These are phyloP conservation scores for Cepphus grylle DNA, from an alignment of 2,113 vertebrate species.

Conservation along the genomic window DNA sequence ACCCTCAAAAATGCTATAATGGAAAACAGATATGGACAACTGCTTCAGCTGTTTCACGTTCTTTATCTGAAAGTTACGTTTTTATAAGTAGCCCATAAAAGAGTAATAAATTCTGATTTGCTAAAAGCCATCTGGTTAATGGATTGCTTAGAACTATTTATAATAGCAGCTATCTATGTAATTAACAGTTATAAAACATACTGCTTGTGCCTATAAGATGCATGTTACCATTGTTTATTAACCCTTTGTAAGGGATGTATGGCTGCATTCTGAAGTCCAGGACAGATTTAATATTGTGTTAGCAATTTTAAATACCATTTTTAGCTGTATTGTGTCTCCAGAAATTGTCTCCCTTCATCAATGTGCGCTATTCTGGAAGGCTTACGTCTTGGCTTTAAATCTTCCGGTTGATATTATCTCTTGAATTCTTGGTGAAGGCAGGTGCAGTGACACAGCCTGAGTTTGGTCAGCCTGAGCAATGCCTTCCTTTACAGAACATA, in stretches of 20 bases:
- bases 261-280: neutral
- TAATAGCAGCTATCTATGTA: conserved; percentile 27
- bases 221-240: neutral
- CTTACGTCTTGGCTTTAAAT: neutral
- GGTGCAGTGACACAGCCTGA: neutral
- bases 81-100: conserved; percentile 40
- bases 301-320: neutral
- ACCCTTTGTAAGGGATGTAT: neutral
- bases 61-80: conserved; percentile 25
- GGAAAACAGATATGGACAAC: neutral
- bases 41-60: conserved; percentile 16
- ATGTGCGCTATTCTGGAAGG: neutral
- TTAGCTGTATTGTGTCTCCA: neutral
- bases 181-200: conserved; percentile 39
- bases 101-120: conserved; percentile 52
- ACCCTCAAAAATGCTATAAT: neutral
- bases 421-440: neutral
- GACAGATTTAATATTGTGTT: neutral
- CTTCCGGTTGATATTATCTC: neutral
- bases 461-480: neutral
- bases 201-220: neutral
- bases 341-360: neutral
- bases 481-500: neutral
- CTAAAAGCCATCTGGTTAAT: conserved; percentile 45
- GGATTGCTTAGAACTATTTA: conserved; percentile 45